Conservation (phyloP, 2,113 vertebrate genomes). For the Ochotona princeps region DNA sequence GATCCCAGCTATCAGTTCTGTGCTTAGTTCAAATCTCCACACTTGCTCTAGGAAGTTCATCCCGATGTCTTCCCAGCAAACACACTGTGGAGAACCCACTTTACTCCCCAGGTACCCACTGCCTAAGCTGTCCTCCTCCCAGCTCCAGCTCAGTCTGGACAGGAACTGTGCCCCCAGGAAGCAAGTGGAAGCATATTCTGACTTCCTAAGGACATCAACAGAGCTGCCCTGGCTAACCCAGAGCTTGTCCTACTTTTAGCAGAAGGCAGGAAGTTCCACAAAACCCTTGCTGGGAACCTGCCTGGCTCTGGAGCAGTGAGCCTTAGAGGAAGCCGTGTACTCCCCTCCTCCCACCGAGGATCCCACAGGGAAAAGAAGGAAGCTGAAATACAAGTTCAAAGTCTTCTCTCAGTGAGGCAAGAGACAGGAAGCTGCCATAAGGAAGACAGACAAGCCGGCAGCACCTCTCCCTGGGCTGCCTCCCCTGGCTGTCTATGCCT, state of each 20-base stretch:
- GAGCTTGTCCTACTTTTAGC: constrained; percentile 11
- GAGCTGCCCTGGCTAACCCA: background rate
- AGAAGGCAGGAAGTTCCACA: background rate
- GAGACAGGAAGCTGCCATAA: background rate
- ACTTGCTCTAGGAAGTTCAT: background rate
- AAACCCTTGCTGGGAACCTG: background rate
- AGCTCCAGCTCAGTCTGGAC: background rate
- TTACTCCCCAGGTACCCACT: background rate
- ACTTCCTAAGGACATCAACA: background rate
- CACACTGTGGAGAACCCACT: background rate
- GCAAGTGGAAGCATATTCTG: background rate
- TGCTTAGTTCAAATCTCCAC: background rate
- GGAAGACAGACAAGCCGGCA: background rate
- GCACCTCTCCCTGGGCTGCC: background rate
- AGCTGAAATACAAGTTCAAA: constrained; percentile 7
- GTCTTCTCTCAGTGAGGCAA: background rate
- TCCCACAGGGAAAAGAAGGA: constrained; percentile 30
- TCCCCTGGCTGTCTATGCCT: background rate
- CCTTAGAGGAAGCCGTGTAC: constrained; percentile 2
- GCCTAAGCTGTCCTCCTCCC: background rate
- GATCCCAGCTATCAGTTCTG: background rate
- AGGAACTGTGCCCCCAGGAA: background rate
- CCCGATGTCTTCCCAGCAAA: background rate
- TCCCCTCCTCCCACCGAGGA: background rate
- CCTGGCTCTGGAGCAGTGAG: constrained; percentile 26